A percentile compares a stretch with the other conserved stretches of the same genome.
Evolutionary conservation across 2,888 invertebrate species (phyloP).

Genomic region (Conistra vaccinii): DNA sequence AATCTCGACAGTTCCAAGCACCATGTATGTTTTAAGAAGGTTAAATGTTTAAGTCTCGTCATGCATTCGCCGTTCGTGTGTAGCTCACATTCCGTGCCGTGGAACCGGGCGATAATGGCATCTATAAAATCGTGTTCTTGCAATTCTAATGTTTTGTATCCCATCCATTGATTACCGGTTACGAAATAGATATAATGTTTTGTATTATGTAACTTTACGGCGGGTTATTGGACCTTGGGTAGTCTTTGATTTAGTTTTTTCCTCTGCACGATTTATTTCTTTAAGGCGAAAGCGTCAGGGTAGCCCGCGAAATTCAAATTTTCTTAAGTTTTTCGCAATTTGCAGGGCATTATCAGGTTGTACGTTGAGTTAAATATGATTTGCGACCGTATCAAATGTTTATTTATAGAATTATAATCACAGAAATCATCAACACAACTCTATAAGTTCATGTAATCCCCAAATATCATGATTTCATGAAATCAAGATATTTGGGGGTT

Average conservation of each 20-base stretch:
- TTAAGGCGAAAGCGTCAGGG: too few species aligned
- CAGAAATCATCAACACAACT: too few species aligned
- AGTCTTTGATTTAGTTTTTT: slow-evolving; percentile 5
- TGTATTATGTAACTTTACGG: slow-evolving; percentile 34
- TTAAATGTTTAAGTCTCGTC: slow-evolving; percentile 49
- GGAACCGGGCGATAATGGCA: slow-evolving; percentile 42
- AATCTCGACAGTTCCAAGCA: slow-evolving; percentile 49
- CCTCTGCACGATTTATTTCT: background rate
- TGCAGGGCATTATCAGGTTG: too few species aligned
- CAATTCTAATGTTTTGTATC: slow-evolving; percentile 45
- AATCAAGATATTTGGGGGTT: too few species aligned
- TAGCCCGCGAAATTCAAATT: too few species aligned
- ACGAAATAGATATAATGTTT: slow-evolving; percentile 39
- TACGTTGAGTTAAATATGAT: too few species aligned
- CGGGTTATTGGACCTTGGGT: background rate
- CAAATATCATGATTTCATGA: too few species aligned
- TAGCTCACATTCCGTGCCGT: slow-evolving; percentile 51
- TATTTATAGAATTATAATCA: too few species aligned
- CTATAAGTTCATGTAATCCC: too few species aligned
- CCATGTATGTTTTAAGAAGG: slow-evolving; percentile 50
- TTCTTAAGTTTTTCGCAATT: too few species aligned
- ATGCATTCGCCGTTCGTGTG: slow-evolving; percentile 53
- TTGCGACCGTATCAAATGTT: too few species aligned
- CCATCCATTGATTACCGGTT: slow-evolving; percentile 54
- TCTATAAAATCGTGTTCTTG: slow-evolving; percentile 49